phyloP scores from a whole-genome alignment of 2,113 vertebrate species.

The Bufo bufo region DNA sequence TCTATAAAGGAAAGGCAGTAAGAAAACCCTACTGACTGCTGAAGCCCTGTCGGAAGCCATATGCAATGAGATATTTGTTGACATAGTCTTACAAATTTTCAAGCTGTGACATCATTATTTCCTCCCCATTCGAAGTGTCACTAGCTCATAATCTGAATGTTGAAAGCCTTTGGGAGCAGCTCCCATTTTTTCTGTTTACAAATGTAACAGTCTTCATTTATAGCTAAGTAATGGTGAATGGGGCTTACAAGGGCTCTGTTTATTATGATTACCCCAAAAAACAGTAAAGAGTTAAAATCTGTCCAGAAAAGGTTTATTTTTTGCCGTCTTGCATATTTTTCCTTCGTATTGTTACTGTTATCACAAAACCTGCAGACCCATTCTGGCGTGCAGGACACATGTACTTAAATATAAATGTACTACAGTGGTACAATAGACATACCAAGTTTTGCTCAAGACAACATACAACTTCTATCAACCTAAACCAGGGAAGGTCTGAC shows the following conservation, averaged over 20 bases:
- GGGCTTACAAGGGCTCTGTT: conserved; percentile 35
- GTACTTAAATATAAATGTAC: background rate
- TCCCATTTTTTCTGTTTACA: conserved; percentile 56
- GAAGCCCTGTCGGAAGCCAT: conserved; percentile 60
- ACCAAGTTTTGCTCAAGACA: background rate
- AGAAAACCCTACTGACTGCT: conserved; percentile 40
- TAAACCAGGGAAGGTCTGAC: no score
- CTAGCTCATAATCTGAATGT: conserved; percentile 49
- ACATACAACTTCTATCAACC: background rate
- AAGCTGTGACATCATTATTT: conserved; percentile 57
- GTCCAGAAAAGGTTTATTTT: conserved; percentile 1
- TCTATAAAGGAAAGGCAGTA: conserved; percentile 62
- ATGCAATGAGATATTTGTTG: conserved; percentile 59
- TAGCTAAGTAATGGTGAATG: conserved; percentile 44
- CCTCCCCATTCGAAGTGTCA: conserved; percentile 54
- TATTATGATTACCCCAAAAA: conserved; percentile 49
- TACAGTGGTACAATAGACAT: background rate
- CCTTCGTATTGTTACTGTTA: conserved; percentile 14
- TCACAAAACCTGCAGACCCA: background rate
- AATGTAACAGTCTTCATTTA: conserved; percentile 37
- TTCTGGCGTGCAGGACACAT: background rate
- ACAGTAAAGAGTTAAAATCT: conserved; percentile 33
- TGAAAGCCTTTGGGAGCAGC: conserved; percentile 56
- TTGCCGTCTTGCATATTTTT: conserved; percentile 25
- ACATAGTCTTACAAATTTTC: conserved; percentile 51